Base-by-base conservation (phyloP, 92 coral and sea anemone species). In the Epizoanthus stellaris region DNA sequence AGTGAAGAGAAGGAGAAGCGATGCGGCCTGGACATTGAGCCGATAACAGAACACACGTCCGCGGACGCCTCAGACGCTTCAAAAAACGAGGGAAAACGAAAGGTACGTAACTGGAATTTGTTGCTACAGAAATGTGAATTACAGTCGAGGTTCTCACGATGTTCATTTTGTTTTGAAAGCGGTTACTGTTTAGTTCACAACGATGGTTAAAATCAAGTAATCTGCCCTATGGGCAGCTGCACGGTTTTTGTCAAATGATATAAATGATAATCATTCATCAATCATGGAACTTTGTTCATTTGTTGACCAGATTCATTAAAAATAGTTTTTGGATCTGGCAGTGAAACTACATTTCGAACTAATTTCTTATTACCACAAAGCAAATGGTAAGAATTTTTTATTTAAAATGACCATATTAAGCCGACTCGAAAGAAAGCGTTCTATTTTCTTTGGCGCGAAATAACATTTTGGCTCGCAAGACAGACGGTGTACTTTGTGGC, bases 151-250 rank as follows among this genome's bases (percentile, higher is more conserved):
- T 43, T 72, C 25, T 11, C 42, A 49, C 3, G 34, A 7, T 62
- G 43, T 21, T 23, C 11, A 23, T 21, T 62, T 62, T 68, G 73
- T 68, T 79, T 64, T 62, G 21, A 62, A 77, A 45, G 15, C 23
- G 72, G 53, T 54, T 79, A 3, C 40, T 8, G 59, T 20, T 62
- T 40, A 10, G 64, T 38, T 42, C 36, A 42, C 17, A 61, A 21
- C 57, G 83, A 79, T 63, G 64, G 70, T 58, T 62, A 12, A 64
- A 68, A 62, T 40, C 83, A 40, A 23, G 52, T 79, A 79, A 62
- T 79, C 83, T 43, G 25, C 3, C 25, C 72, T 49, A 40, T 23
- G 19, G 71, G 72, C 83, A 79, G 83, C 83, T 79, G 83, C 83
- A 36, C 42, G 19, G 17, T 77, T 77, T 36, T 61, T 76, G 69